Evolutionary conservation across 2,888 invertebrate genomes (phyloP), one percentile per base, ranked within the genome.

Genomic region (Dastarcus helophoroides): DNA sequence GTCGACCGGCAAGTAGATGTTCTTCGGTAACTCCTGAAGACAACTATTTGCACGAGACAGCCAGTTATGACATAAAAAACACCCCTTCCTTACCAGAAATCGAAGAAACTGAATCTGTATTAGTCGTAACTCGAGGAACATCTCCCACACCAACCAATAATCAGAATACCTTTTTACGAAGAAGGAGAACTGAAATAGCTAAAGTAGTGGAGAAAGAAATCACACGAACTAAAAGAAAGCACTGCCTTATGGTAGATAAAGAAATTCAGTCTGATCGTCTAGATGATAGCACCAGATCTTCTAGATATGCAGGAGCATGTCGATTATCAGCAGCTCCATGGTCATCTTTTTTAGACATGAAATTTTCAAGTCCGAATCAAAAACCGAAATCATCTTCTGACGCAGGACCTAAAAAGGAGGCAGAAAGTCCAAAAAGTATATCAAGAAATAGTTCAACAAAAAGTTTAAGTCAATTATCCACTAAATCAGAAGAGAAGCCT

Each of bases 111-210:
- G 54, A 69, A 22, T 62, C 72, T 3, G 55, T 85, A 3, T 67
- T 68, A 3, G 72, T 84, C 29, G 67, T 81, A 3, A 81, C 81
- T 1, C 67, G 85, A 35, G 78, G 77, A 14, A 85, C 85, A 1
- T 86, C 85, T 10, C 85, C 85, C 1, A 80, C 79, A 0, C 76
- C 79, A 3, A 76, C 79, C 1, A 66, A 71, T 1, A 61, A 64
- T 16, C 44, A 41, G 12, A 63, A 63, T 8, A 56, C 59, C 1
- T 76, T 75, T 40, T 62, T 76, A 6, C 65, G 80, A 40, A 71
- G 70, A 13, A 69, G 79, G 43, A 67, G 83, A 51, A 72, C 75
- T 1, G 84, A 84, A 43, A 68, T 79, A 49, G 78, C 80, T 4
- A 77, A 79, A 51, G 72, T 76, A 3, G 64, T 79, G 27, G 78